Percentiles rank a stretch among this genome's conserved stretches.
Evolutionary conservation across 2,797 vertebrate genomes (phyloP).

Genomic region (Orestias chungarensis): DNA sequence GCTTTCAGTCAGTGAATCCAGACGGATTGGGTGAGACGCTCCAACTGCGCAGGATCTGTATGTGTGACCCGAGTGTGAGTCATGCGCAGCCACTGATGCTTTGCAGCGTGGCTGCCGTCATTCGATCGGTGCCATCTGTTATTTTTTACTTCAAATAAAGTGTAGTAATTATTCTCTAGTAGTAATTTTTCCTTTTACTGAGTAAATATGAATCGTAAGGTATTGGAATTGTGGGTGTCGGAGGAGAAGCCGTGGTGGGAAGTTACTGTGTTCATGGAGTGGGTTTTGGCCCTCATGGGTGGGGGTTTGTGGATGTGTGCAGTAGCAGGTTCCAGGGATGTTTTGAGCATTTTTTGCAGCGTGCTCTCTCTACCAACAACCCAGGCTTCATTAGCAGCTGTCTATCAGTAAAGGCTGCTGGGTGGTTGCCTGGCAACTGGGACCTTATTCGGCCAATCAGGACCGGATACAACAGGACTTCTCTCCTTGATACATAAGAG

Average conservation of each 20-base stretch:
- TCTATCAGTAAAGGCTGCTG: slow-evolving; percentile 73
- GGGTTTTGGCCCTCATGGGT: slow-evolving; percentile 14
- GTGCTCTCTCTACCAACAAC: slow-evolving; percentile 34
- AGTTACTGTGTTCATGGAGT: slow-evolving; percentile 10
- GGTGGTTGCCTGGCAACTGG: slow-evolving; percentile 83
- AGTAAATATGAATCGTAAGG: slow-evolving; percentile 58
- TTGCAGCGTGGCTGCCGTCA: slow-evolving; percentile 29
- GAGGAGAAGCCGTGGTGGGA: slow-evolving; percentile 9
- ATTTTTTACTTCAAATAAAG: slow-evolving; percentile 61
- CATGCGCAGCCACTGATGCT: slow-evolving; percentile 58
- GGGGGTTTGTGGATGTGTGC: slow-evolving; percentile 11
- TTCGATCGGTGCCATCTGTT: slow-evolving; percentile 63
- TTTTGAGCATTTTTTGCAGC: slow-evolving; percentile 53
- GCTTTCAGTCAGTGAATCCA: slow-evolving; percentile 9
- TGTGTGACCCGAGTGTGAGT: slow-evolving; percentile 69
- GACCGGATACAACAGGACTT: slow-evolving; percentile 72
- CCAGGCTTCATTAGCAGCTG: slow-evolving; percentile 75
- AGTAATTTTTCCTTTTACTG: slow-evolving; percentile 5
- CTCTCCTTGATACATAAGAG: slow-evolving; percentile 62
- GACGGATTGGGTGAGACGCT: slow-evolving; percentile 29
- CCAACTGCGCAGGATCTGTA: slow-evolving; percentile 43
- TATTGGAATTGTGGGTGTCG: slow-evolving; percentile 13
- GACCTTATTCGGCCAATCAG: slow-evolving; percentile 74
- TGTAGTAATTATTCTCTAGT: no score
- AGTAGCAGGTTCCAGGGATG: slow-evolving; percentile 31